Percentiles rank a stretch among this genome's conserved stretches.
Conservation (phyloP, 2,797 vertebrate species). For the Labeo calbasu region DNA sequence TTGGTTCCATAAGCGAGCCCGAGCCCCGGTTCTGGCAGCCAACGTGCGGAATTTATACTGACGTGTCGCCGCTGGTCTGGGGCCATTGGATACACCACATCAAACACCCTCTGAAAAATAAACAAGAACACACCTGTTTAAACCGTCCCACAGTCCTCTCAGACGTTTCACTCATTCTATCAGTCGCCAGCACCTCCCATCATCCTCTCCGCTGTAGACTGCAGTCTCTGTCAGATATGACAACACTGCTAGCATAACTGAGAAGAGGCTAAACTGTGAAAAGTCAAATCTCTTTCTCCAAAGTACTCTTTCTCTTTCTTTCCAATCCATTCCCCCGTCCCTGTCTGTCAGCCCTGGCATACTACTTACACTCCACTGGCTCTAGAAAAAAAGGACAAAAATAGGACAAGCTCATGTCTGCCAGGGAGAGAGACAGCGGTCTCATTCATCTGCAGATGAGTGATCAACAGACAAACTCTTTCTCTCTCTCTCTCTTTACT, state of each 20-base stretch:
- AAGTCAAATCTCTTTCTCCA: constrained; percentile 27
- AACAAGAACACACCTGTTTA: constrained; percentile 33
- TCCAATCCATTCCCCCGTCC: constrained; percentile 30
- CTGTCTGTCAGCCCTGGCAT: constrained; percentile 51
- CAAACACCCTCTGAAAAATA: constrained; percentile 56
- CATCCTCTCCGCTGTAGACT: background rate
- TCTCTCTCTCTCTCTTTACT: constrained; percentile 23
- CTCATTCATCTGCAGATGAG: constrained; percentile 48
- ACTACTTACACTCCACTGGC: constrained; percentile 48
- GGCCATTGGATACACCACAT: constrained; percentile 80
- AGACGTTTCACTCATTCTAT: constrained; percentile 9
- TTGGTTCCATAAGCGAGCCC: constrained; percentile 98
- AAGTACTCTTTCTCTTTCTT: constrained; percentile 24
- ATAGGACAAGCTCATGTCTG: constrained; percentile 51
- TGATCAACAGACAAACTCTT: constrained; percentile 34
- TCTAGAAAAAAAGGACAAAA: constrained; percentile 45
- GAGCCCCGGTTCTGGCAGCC: constrained; percentile 95
- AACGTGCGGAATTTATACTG: constrained; percentile 98
- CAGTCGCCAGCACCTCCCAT: constrained; percentile 11
- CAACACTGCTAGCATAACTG: constrained; percentile 16
- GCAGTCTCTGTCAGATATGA: constrained; percentile 27
- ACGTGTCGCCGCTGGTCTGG: constrained; percentile 96
- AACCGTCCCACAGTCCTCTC: background rate
- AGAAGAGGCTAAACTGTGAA: constrained; percentile 35
- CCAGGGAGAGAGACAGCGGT: constrained; percentile 40